Conservation (phyloP, 2,797 vertebrate genomes). For the Periophthalmus magnuspinnatus region DNA sequence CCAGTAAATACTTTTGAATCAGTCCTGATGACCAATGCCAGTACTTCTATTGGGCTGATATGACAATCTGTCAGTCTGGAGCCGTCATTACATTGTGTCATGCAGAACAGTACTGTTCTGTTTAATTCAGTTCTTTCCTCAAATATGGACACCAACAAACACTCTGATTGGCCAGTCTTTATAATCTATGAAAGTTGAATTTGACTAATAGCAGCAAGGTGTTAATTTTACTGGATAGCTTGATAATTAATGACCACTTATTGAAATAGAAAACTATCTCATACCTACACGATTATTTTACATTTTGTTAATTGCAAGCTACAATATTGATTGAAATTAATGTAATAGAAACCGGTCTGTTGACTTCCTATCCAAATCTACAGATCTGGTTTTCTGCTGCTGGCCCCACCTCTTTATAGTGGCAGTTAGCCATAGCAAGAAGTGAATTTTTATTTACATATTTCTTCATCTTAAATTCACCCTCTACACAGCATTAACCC, state of each 20-base stretch:
- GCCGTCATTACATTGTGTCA: too few species aligned
- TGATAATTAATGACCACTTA: not conserved
- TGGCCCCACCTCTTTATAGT: not conserved
- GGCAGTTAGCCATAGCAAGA: not conserved
- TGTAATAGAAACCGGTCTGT: not conserved
- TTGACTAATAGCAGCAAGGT: not conserved
- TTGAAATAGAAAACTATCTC: not conserved
- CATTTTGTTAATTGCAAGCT: not conserved
- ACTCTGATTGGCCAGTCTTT: not conserved
- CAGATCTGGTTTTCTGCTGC: not conserved
- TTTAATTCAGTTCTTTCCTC: too few species aligned
- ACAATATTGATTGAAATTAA: not conserved
- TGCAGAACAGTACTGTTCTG: too few species aligned
- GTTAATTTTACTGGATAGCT: not conserved
- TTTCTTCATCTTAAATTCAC: too few species aligned
- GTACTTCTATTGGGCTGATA: too few species aligned
- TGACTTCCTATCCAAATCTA: not conserved
- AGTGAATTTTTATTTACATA: not conserved
- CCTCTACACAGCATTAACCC: too few species aligned
- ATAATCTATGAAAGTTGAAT: not conserved
- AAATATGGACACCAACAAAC: too few species aligned
- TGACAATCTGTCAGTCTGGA: too few species aligned
- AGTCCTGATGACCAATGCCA: too few species aligned
- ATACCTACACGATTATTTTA: not conserved
- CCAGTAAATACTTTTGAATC: too few species aligned